Percentiles rank a stretch among this genome's conserved stretches.
These are phyloP conservation scores for Kryphioiulus occultus DNA, from an alignment of 2,888 invertebrate species.

Conservation along the genomic window DNA sequence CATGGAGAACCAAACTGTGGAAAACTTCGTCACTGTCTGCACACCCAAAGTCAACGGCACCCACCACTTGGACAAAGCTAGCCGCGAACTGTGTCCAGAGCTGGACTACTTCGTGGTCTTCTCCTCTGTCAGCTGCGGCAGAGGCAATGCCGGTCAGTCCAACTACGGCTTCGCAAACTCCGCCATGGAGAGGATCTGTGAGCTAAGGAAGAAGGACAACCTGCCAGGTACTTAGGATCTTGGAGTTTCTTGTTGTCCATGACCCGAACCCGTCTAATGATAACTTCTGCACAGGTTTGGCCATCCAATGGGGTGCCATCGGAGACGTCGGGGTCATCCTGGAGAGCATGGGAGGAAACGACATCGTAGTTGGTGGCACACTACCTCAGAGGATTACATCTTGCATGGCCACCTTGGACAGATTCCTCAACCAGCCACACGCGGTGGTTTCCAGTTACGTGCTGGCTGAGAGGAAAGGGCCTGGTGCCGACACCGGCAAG, in stretches of 20 bases:
- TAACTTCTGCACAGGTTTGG: slow-evolving; percentile 65
- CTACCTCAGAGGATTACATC: slow-evolving; percentile 95
- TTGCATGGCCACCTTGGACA: slow-evolving; percentile 86
- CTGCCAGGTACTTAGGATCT: slow-evolving; percentile 71
- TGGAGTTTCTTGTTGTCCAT: background rate
- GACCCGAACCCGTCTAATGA: background rate
- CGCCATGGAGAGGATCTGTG: slow-evolving; percentile 94
- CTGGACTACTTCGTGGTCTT: slow-evolving; percentile 92
- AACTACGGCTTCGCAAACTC: slow-evolving; percentile 98
- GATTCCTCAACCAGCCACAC: slow-evolving; percentile 87
- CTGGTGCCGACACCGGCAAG: slow-evolving; percentile 68
- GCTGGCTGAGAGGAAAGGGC: slow-evolving; percentile 80
- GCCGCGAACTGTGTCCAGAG: slow-evolving; percentile 78
- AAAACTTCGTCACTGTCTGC: slow-evolving; percentile 81
- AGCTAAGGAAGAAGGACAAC: slow-evolving; percentile 81
- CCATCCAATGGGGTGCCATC: slow-evolving; percentile 99
- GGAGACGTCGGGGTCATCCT: slow-evolving; percentile 95
- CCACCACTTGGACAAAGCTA: slow-evolving; percentile 78
- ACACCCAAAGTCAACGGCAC: slow-evolving; percentile 88
- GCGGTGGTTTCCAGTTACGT: slow-evolving; percentile 85
- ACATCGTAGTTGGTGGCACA: slow-evolving; percentile 92
- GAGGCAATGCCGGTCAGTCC: slow-evolving; percentile 95
- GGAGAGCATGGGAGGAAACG: slow-evolving; percentile 86
- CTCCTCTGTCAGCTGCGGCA: slow-evolving; percentile 95
- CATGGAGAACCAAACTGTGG: slow-evolving; percentile 83